Base-by-base conservation (phyloP, 2,797 vertebrate species). In the Dermochelys coriacea region DNA sequence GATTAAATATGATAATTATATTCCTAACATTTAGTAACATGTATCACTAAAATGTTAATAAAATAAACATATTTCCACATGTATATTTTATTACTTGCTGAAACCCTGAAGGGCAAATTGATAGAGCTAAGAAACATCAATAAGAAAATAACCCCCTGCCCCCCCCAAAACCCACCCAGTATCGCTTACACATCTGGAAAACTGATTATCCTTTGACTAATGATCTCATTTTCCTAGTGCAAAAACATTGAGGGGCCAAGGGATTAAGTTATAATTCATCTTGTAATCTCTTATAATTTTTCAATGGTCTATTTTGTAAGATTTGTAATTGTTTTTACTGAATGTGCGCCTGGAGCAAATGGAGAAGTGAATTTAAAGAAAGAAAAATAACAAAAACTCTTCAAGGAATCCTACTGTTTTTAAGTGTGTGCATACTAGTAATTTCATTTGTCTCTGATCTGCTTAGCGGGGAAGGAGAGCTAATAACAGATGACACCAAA, bases 211-310 rank as follows among this genome's bases (percentile, higher is more conserved):
- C 15, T 94, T 85, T 0, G 0, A 80, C 21, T 0, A 0, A 16
- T 97, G 95, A 97, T 94, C 85, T 97, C 83, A 97, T 68, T 80
- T 90, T 92, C 64, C 37, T 86, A 88, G 79, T 45, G 50, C 59
- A 91, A 95, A 96, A 7, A n/a, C 47, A 71, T 84, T 83, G 59
- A 88, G 49, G 49, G 41, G 74, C 81, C 83, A 92, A 95, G 64
- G 71, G 71, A 81, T 84, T 87, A 91, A 55, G 77, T 81, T 89
- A 75, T 87, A 88, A 91, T 41, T 97, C 29, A 83, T 95, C n/a
- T 84, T 5, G 1, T 21, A 82, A 78, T 78, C 80, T 89, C 45
- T 90, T 7, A 49, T 90, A 45, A 90, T 89, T 93, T 93, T 95
- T 81, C 57, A 85, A 21, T 80, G 82, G 14, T 88, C 54, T 96